Evolutionary conservation across 2,113 vertebrate genomes (phyloP), one percentile per base, ranked within the genome.

Genomic region (Megalops atlanticus): DNA sequence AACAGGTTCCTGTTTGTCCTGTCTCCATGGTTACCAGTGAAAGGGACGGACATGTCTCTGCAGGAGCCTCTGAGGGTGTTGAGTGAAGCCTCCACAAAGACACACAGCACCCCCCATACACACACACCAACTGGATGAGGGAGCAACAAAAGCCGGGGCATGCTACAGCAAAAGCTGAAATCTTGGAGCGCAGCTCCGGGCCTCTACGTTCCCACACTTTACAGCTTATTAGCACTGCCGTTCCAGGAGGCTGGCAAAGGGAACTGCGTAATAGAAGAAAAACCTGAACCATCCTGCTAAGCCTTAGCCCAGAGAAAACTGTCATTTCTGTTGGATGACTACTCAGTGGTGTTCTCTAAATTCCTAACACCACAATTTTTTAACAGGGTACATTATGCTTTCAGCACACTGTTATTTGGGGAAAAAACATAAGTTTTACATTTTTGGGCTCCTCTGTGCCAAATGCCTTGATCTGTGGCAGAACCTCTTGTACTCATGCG

Each of bases 21-120:
- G 43, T 43, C 38, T 24, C 69, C 72, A n/a, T 68, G 47, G 81
- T 76, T 69, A 77, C 79, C 83, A 79, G 84, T 79, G 77, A 6
- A 54, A 83, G 77, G 77, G 15, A 36, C 1, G 75, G 7, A 58
- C 43, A 77, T 40, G 45, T 11, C 35, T 74, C 74, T 58, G 7
- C 70, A 36, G 58, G 64, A 81, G 41, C 21, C 38, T 14, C 24
- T 2, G 31, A 45, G 27, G 18, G 54, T 6, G 71, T 47, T 58
- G 49, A 45, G 38, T 77, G 79, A 83, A 81, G 79, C 35, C 31
- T 82, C 47, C 36, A 74, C 78, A 84, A 78, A 81, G 21, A 73
- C 27, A 4, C 31, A 68, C 27, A 10, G 80, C 24, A 16, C 31
- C 43, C 45, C 39, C 41, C 12, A n/a, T n/a, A n/a, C n/a, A n/a